Evolutionary conservation across 1,140 invertebrate genomes (phyloP).

Genomic region (Hestina assimilis): DNA sequence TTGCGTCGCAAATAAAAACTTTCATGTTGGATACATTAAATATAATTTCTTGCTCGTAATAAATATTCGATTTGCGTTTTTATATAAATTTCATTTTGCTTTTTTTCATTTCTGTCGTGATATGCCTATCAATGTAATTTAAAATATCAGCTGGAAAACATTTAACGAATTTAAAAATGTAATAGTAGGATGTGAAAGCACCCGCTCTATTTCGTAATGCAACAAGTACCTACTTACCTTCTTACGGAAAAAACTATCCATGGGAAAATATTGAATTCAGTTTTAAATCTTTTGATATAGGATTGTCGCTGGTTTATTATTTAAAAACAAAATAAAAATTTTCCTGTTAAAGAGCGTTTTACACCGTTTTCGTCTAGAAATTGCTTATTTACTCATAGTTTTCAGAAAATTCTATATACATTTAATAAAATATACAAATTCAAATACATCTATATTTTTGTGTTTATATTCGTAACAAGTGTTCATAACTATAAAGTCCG

Average conservation of each 20-base stretch:
- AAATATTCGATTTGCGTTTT: constrained; percentile 8
- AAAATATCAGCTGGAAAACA: background rate
- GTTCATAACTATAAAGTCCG: too few species aligned
- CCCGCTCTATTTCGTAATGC: constrained; percentile 20
- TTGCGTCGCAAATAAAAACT: constrained; percentile 20
- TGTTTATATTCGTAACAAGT: too few species aligned
- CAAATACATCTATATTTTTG: too few species aligned
- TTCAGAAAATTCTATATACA: too few species aligned
- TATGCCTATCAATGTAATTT: background rate
- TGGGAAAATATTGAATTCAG: too few species aligned
- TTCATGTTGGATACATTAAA: background rate
- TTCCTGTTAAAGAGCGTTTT: too few species aligned
- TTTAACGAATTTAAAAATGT: background rate
- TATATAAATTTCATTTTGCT: background rate
- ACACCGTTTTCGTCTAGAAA: too few species aligned
- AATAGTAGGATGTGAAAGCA: constrained; percentile 23
- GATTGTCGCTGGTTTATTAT: too few species aligned
- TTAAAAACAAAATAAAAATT: too few species aligned
- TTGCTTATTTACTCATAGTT: too few species aligned
- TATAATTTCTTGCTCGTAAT: background rate
- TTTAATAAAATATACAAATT: too few species aligned
- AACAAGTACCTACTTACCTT: constrained; percentile 7
- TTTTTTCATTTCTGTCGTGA: background rate
- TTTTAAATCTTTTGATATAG: too few species aligned
- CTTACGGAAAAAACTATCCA: constrained; percentile 1